Percentiles rank a stretch among this genome's conserved stretches.
Conservation (phyloP, 1,140 invertebrate species). For the Aricia agestis region DNA sequence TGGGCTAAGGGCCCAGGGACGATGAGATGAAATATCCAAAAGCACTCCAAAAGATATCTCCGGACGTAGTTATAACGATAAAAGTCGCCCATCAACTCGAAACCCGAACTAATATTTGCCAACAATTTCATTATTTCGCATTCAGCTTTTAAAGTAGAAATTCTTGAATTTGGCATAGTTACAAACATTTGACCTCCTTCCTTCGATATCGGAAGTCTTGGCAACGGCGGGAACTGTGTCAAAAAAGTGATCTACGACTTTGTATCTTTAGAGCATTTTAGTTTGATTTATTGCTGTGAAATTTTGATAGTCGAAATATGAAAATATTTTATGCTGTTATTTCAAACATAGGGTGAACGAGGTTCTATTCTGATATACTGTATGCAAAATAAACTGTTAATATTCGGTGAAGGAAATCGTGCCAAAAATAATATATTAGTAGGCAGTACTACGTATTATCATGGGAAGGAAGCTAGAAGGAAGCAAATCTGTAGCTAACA, state of each 20-base stretch:
- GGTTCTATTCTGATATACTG: background rate
- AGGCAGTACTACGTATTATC: no score
- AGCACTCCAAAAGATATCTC: background rate
- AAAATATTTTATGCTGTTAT: constrained; percentile 10
- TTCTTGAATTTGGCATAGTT: constrained; percentile 31
- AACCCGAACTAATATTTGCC: constrained; percentile 5
- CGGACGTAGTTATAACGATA: background rate
- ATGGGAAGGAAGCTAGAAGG: no score
- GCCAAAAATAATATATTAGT: background rate
- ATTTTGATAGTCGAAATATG: constrained; percentile 15
- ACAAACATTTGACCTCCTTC: constrained; percentile 34
- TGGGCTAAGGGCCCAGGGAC: background rate
- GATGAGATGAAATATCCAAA: background rate
- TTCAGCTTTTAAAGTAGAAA: constrained; percentile 19
- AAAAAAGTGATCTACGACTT: constrained; percentile 31
- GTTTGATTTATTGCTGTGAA: constrained; percentile 26
- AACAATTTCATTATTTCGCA: constrained; percentile 13
- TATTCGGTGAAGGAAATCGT: background rate
- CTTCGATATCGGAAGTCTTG: constrained; percentile 34
- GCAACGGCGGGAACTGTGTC: constrained; percentile 29
- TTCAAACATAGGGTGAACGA: background rate
- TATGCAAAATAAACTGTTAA: background rate
- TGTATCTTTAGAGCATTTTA: constrained; percentile 23
- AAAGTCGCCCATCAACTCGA: background rate
- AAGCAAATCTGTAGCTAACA: no score